phyloP scores from a whole-genome alignment of 2,888 invertebrate species.

The Campoplex capitator region DNA sequence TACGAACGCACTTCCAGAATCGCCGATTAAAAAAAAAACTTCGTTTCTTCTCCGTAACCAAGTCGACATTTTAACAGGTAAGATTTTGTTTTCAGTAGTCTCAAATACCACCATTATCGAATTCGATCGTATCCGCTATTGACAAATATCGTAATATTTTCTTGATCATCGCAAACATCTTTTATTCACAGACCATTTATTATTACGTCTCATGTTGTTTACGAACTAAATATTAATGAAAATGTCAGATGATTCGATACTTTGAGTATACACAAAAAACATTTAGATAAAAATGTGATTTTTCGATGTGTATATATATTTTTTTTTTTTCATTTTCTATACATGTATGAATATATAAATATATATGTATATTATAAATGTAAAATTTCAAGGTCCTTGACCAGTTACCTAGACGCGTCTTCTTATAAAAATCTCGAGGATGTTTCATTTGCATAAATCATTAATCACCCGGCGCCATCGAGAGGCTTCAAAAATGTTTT shows the following conservation, averaged over 20 bases:
- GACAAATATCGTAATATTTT: not conserved
- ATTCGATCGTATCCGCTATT: not conserved
- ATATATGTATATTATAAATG: not conserved
- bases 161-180: not conserved
- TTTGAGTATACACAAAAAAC: not conserved
- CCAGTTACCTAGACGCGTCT: not conserved
- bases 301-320: not conserved
- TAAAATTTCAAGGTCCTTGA: constrained; percentile 29
- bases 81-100: not conserved
- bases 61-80: constrained; percentile 10
- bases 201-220: not conserved
- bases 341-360: constrained; percentile 5
- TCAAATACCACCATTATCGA: not conserved
- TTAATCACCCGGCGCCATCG: constrained; percentile 3
- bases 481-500: not conserved
- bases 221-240: not conserved
- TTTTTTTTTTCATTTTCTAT: not conserved
- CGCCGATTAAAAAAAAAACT: not conserved
- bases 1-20: not conserved
- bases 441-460: constrained; percentile 21
- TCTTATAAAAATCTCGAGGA: constrained; percentile 15
- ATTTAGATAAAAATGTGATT: not conserved
- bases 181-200: not conserved
- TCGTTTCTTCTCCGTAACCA: not conserved
- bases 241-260: not conserved